Conservation (phyloP, 2,888 invertebrate species). For the Tachina lurida region DNA sequence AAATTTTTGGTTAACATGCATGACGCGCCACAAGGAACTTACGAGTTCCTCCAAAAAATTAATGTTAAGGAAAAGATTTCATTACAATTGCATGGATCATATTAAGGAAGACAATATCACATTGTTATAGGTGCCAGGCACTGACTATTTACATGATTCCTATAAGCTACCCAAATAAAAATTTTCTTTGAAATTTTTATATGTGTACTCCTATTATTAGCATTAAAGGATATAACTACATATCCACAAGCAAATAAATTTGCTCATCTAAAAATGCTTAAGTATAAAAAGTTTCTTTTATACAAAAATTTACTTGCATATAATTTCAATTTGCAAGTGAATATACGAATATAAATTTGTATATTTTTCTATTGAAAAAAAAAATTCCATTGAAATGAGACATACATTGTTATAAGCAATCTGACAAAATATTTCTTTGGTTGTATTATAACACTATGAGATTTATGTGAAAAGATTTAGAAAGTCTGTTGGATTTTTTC, state of each 20-base stretch:
- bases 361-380: neutral
- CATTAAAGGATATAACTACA: neutral
- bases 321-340: neutral
- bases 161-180: too few species aligned
- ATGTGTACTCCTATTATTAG: too few species aligned
- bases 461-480: slow-evolving; percentile 51
- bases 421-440: neutral
- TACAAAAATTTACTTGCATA: slow-evolving; percentile 2
- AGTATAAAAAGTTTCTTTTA: neutral
- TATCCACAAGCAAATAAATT: neutral
- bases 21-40: too few species aligned
- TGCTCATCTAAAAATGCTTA: neutral
- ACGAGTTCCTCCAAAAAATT: too few species aligned
- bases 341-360: neutral
- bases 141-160: too few species aligned
- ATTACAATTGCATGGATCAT: too few species aligned
- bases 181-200: neutral
- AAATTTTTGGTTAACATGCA: too few species aligned
- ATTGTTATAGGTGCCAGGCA: too few species aligned
- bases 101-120: too few species aligned
- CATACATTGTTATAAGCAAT: neutral
- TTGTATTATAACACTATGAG: slow-evolving; percentile 10
- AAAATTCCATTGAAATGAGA: slow-evolving; percentile 20
- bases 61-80: too few species aligned
- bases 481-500: slow-evolving; percentile 52